phyloP scores from a whole-genome alignment of 2,888 invertebrate genomes.

The Tromatobia lineatoria region DNA sequence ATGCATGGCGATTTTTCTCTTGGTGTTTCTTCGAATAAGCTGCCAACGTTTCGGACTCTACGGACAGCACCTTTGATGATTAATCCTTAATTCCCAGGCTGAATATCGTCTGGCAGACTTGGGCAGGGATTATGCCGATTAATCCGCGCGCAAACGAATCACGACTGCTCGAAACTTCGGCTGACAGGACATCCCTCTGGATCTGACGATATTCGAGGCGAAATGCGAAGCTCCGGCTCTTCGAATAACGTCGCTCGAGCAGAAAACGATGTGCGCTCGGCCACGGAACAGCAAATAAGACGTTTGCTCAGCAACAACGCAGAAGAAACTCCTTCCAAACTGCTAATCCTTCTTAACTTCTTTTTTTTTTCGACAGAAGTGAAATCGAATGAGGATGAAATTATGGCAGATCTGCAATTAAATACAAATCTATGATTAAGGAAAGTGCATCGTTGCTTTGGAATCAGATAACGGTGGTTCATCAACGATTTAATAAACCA shows the following conservation, averaged over 20 bases:
- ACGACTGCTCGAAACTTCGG: conserved; percentile 45
- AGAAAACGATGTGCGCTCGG: conserved; percentile 46
- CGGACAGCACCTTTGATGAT: not conserved
- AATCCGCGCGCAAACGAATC: conserved; percentile 44
- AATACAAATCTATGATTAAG: not conserved
- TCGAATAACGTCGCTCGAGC: conserved; percentile 60
- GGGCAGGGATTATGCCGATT: conserved; percentile 56
- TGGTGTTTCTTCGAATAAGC: not conserved
- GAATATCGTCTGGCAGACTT: conserved; percentile 42
- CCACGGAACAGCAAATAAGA: not conserved
- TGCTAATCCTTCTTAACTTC: conserved; percentile 22
- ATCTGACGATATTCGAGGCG: conserved; percentile 58
- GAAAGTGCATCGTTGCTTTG: not conserved
- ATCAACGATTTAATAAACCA: too few species aligned
- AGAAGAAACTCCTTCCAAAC: conserved; percentile 43
- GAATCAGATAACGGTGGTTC: too few species aligned
- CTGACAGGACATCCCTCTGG: conserved; percentile 44
- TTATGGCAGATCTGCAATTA: not conserved
- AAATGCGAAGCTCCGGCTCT: conserved; percentile 53
- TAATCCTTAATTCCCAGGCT: conserved; percentile 49
- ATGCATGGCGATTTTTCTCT: conserved; percentile 1
- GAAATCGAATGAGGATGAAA: conserved; percentile 9
- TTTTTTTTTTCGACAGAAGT: conserved; percentile 11
- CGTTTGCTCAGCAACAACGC: conserved; percentile 11
- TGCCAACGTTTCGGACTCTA: not conserved